Base-by-base conservation (phyloP, 2,113 vertebrate species). In the Pseudolaguvia tuberculata region DNA sequence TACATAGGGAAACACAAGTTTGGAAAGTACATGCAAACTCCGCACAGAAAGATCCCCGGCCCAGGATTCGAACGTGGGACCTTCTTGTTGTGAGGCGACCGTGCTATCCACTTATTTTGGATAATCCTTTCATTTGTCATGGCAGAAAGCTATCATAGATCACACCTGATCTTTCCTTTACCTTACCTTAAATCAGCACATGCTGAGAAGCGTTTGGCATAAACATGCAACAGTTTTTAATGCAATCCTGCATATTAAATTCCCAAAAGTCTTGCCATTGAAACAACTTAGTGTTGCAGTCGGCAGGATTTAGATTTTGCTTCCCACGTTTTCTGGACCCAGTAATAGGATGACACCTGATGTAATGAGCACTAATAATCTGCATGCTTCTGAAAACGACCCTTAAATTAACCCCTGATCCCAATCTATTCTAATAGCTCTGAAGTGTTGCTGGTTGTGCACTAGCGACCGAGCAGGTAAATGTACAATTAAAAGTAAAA, bases 381-480 rank as follows among this genome's bases (percentile, higher is more conserved):
- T 65, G 14, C 53, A 21, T 59, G 15, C 69, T 67, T 42, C 9
- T 65, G 29, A 73, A 59, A 80, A 57, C 27, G 59, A 68, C 35
- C 75, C 58, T 63, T 74, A 48, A 85, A 85, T 89, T 87, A 88
- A 31, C 83, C 80, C 53, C 25, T 83, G 76, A 87, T 83, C 86
- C 77, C 82, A 67, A 79, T 82, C 78, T 84, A 29, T 58, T 79
- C 70, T 82, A 82, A 84, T 45, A 57, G 73, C 67, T 81, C 67
- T 20, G 53, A 29, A 42, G 25, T 50, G 57, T 51, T 80, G 21
- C 62, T 35, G 70, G 47, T 52, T 70, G 65, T 65, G 50, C 45
- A 58, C 67, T 68, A 79, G 78, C 70, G 74, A 72, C 45, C 47
- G 45, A 80, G 52, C 17, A 70, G 15, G 65, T 79, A 75, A 78